Evolutionary conservation across 2,888 invertebrate species (phyloP).

Genomic region (Phaonia tiefii): DNA sequence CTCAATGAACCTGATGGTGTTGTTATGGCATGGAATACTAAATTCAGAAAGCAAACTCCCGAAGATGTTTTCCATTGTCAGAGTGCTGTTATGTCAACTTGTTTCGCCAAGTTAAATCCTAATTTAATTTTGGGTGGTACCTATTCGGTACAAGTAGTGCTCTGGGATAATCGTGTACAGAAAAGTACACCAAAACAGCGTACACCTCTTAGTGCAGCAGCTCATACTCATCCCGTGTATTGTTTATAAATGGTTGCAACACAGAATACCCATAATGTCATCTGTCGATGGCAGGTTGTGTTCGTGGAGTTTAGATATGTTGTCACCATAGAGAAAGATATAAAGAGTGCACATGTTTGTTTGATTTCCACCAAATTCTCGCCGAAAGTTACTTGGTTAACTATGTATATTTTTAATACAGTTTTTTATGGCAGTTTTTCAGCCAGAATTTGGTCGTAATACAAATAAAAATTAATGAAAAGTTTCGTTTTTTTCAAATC

Average conservation of each 20-base stretch:
- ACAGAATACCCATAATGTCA: conserved; percentile 98
- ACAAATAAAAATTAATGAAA: too few species aligned
- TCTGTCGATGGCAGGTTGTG: conserved; percentile 98
- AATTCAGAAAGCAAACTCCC: conserved; percentile 97
- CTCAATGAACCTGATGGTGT: conserved; percentile 99
- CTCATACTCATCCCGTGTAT: conserved; percentile 98
- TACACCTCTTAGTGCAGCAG: conserved; percentile 94
- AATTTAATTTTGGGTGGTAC: conserved; percentile 98
- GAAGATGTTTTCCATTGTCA: conserved; percentile 99
- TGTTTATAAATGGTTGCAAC: conserved; percentile 97
- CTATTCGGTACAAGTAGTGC: conserved; percentile 98
- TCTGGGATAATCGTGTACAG: conserved; percentile 99
- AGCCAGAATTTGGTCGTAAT: too few species aligned
- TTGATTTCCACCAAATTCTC: too few species aligned
- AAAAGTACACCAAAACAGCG: conserved; percentile 98
- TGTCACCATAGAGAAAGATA: too few species aligned
- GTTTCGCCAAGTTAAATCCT: conserved; percentile 97
- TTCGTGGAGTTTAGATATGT: conserved; percentile 99
- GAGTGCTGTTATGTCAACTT: conserved; percentile 96
- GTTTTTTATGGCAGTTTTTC: too few species aligned
- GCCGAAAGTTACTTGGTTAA: too few species aligned
- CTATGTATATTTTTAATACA: too few species aligned
- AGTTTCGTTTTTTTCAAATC: too few species aligned
- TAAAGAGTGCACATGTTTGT: too few species aligned
- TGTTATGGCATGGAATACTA: conserved; percentile 98